phyloP scores from a whole-genome alignment of 2,113 vertebrate genomes.

The Rynchops niger region DNA sequence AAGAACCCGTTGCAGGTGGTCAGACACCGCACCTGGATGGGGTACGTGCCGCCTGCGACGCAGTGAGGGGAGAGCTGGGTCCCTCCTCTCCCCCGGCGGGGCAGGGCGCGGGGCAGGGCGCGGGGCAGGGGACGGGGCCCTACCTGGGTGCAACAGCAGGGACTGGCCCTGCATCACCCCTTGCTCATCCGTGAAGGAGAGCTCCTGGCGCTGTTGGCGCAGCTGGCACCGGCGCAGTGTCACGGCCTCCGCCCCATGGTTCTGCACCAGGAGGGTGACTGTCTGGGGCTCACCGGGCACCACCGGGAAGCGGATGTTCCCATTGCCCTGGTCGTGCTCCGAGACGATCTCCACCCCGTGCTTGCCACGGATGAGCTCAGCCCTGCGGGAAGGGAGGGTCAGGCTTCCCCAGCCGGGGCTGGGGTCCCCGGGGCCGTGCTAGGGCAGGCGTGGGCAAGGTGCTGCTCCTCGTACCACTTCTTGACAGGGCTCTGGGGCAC shows the following conservation, averaged over 20 bases:
- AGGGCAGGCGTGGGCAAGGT: background rate
- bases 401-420: fast-evolving
- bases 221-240: conserved; percentile 76
- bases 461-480: background rate
- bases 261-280: conserved; percentile 76
- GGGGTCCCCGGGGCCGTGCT: background rate
- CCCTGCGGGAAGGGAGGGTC: background rate
- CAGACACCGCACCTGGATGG: conserved; percentile 74
- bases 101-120: fast-evolving
- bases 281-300: background rate
- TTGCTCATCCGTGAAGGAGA: conserved; percentile 61
- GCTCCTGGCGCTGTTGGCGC: conserved; percentile 9
- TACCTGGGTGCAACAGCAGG: conserved; percentile 78
- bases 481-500: background rate
- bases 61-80: background rate
- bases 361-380: conserved; percentile 75
- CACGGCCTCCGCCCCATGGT: conserved; percentile 66
- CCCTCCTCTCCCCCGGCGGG: fast-evolving
- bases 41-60: conserved; percentile 73
- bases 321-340: conserved; percentile 18
- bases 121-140: fast-evolving
- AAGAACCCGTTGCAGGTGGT: conserved; percentile 77
- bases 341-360: conserved; percentile 76
- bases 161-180: conserved; percentile 63
- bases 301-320: conserved; percentile 74